Percentiles rank a stretch among this genome's conserved stretches.
These are phyloP conservation scores for Chymomyza costata DNA, from an alignment of 1,140 invertebrate species.

Conservation along the genomic window DNA sequence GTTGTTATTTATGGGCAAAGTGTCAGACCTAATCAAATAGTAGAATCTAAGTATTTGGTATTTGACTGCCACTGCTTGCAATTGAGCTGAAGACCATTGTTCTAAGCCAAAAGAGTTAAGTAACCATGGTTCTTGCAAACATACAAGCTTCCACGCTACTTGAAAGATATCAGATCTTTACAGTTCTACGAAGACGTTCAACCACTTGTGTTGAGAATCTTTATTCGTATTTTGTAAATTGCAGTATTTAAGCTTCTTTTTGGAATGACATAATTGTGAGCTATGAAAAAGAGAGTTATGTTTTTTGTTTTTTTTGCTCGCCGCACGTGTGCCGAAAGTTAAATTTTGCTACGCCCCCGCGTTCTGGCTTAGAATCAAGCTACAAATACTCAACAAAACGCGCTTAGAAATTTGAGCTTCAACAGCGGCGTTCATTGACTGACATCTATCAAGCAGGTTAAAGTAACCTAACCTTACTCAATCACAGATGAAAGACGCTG, in stretches of 20 bases:
- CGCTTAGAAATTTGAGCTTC: constrained; percentile 51
- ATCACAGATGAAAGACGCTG: constrained; percentile 38
- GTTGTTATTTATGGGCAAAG: constrained; percentile 74
- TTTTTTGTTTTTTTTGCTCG: constrained; percentile 2
- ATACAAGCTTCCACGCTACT: not conserved
- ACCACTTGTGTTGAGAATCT: no score
- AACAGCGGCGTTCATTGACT: constrained; percentile 48
- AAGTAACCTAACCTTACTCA: constrained; percentile 56
- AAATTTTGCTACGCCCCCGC: constrained; percentile 46
- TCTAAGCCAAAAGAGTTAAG: constrained; percentile 25
- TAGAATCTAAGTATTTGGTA: constrained; percentile 45
- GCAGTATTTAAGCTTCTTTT: no score
- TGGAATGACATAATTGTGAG: no score
- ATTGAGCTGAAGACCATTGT: constrained; percentile 18
- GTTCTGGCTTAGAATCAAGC: constrained; percentile 15
- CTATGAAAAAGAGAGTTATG: no score
- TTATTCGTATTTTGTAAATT: no score
- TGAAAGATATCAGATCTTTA: constrained; percentile 30
- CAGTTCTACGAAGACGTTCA: constrained; percentile 24
- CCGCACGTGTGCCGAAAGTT: constrained; percentile 43
- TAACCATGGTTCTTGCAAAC: constrained; percentile 20
- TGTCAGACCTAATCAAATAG: constrained; percentile 73
- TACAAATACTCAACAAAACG: not conserved
- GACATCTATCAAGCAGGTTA: constrained; percentile 49
- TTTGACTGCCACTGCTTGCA: constrained; percentile 23